Conservation (phyloP, 2,888 invertebrate species). For the Dicranocentrus wangi region DNA sequence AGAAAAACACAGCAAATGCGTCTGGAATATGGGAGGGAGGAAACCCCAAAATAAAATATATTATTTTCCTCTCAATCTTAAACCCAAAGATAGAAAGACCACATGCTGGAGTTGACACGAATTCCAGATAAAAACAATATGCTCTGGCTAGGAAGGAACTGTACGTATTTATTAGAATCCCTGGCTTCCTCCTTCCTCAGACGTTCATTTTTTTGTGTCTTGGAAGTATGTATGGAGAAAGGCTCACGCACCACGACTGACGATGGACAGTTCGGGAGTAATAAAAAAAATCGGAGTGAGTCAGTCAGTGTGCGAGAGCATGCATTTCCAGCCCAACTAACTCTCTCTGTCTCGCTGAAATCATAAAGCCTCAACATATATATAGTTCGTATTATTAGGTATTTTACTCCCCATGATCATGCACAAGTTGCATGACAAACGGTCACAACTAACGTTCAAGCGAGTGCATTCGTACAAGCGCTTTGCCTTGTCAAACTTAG, state of each 20-base stretch:
- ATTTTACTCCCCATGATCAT: no score
- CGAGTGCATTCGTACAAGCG: background rate
- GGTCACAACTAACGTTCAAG: background rate
- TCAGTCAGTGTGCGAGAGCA: no score
- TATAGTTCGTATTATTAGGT: no score
- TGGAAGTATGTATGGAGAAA: background rate
- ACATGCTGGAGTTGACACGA: constrained; percentile 30
- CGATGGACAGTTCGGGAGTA: background rate
- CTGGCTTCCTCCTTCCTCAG: background rate
- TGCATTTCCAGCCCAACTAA: no score
- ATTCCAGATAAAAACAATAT: constrained; percentile 41
- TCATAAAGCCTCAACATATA: no score
- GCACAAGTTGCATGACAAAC: constrained; percentile 30
- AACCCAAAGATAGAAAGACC: constrained; percentile 17
- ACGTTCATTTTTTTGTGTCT: background rate
- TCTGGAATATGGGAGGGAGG: constrained; percentile 2
- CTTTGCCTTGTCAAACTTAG: constrained; percentile 31
- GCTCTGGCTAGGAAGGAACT: no score
- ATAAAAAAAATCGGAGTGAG: constrained; percentile 7
- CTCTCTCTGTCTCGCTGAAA: no score
- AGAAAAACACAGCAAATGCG: constrained; percentile 4
- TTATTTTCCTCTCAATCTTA: constrained; percentile 27
- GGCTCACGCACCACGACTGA: no score
- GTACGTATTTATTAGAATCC: constrained; percentile 25
- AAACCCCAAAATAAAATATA: constrained; percentile 18